A percentile compares a stretch with the other conserved stretches of the same genome.
Conservation (phyloP, 2,888 invertebrate species). For the Polymixis flavicincta region DNA sequence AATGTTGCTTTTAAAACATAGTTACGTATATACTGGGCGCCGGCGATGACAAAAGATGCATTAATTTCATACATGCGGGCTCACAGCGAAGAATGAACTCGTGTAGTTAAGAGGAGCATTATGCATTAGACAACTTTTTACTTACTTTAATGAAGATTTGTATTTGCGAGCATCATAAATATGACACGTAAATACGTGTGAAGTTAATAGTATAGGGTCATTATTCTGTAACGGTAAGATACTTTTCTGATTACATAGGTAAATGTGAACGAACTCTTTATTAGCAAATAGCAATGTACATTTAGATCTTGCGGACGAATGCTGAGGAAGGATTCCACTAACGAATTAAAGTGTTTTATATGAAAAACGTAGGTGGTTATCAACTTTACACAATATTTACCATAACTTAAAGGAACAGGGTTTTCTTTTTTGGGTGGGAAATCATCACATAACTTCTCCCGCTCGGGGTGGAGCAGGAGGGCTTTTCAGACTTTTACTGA, state of each 20-base stretch:
- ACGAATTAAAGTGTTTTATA: not conserved
- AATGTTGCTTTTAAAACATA: not conserved
- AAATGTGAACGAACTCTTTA: not conserved
- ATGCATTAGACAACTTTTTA: constrained; percentile 22
- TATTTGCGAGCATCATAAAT: not conserved
- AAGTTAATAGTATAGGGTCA: not conserved
- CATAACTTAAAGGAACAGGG: too few relatives aligned
- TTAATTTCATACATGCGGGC: constrained; percentile 14
- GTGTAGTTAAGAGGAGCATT: constrained; percentile 2
- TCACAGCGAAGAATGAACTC: constrained; percentile 21
- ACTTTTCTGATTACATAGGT: constrained; percentile 1
- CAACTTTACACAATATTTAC: not conserved
- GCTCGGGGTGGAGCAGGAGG: too few relatives aligned
- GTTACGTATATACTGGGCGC: not conserved
- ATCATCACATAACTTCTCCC: too few relatives aligned
- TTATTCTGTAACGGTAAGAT: not conserved
- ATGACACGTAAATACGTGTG: too few relatives aligned
- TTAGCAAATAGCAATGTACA: too few relatives aligned
- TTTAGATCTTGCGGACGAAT: not conserved
- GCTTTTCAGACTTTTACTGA: too few relatives aligned
- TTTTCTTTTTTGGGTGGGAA: too few relatives aligned
- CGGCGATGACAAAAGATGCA: not conserved
- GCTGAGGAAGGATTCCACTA: too few relatives aligned
- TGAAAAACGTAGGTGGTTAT: not conserved
- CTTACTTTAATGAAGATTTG: constrained; percentile 13